phyloP scores from a whole-genome alignment of 2,888 invertebrate genomes.

The Callosobruchus maculatus region DNA sequence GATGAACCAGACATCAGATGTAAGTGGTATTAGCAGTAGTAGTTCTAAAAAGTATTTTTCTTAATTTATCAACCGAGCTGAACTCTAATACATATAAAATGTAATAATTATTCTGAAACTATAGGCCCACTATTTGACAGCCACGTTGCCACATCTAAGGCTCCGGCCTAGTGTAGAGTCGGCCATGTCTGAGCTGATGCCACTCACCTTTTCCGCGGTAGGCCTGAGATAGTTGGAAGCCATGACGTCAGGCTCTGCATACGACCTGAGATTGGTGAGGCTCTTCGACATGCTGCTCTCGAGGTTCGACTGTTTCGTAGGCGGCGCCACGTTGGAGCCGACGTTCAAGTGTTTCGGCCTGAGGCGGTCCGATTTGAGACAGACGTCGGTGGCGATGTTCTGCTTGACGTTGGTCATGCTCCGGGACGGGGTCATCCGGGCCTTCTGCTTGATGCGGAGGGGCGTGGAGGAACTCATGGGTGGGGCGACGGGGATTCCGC shows the following conservation, averaged over 20 bases:
- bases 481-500: no score
- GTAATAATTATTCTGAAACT: no score
- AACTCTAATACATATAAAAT: no score
- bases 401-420: constrained; percentile 62
- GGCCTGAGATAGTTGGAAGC: constrained; percentile 36
- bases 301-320: constrained; percentile 34
- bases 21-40: no score
- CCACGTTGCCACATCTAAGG: no score
- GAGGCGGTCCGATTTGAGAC: constrained; percentile 31
- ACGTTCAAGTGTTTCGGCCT: constrained; percentile 38
- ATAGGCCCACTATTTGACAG: no score
- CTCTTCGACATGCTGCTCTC: constrained; percentile 46
- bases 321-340: constrained; percentile 35
- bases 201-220: constrained; percentile 20
- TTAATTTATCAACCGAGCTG: no score
- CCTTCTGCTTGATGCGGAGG: constrained; percentile 44
- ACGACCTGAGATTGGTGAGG: constrained; percentile 43
- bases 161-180: no score
- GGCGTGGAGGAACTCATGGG: constrained; percentile 55
- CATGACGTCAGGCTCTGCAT: constrained; percentile 26
- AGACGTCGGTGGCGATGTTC: constrained; percentile 31
- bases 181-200: no score
- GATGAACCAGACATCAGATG: no score
- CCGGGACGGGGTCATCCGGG: constrained; percentile 59
- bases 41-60: no score